A percentile compares a stretch with the other conserved stretches of the same genome.
These are phyloP conservation scores for Hypomesus transpacificus DNA, from an alignment of 2,113 vertebrate species.

Conservation along the genomic window DNA sequence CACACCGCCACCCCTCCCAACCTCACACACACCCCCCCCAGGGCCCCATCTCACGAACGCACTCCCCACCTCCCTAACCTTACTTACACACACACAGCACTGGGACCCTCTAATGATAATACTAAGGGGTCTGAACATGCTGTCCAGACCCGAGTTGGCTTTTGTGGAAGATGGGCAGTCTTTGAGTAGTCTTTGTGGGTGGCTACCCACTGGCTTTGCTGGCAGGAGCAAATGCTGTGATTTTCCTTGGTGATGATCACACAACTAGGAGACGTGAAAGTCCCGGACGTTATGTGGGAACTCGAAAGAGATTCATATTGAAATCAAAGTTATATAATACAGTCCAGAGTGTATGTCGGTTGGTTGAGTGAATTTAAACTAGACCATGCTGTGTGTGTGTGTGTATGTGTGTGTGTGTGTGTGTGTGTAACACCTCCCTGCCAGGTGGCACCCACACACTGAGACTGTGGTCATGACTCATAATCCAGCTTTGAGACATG, in stretches of 20 bases:
- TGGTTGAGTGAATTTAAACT: too few species aligned
- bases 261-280: background rate
- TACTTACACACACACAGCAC: too few species aligned
- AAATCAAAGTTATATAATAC: too few species aligned
- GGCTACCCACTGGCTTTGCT: slow-evolving; percentile 23
- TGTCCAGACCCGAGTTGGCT: slow-evolving; percentile 42
- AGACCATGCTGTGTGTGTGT: background rate
- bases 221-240: background rate
- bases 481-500: slow-evolving; percentile 23
- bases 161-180: slow-evolving; percentile 11
- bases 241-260: background rate
- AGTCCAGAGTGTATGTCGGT: background rate
- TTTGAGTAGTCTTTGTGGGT: slow-evolving; percentile 26
- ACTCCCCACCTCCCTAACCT: too few species aligned
- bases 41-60: too few species aligned
- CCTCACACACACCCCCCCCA: too few species aligned
- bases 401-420: background rate
- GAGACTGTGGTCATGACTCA: slow-evolving; percentile 30
- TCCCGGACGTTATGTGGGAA: background rate
- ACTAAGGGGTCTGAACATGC: slow-evolving; percentile 28
- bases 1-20: too few species aligned
- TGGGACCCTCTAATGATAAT: slow-evolving; percentile 36
- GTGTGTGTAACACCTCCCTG: background rate
- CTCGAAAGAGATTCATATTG: background rate
- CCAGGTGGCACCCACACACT: background rate